Base-by-base conservation (phyloP, 2,113 vertebrate species). In the Albula glossodonta region DNA sequence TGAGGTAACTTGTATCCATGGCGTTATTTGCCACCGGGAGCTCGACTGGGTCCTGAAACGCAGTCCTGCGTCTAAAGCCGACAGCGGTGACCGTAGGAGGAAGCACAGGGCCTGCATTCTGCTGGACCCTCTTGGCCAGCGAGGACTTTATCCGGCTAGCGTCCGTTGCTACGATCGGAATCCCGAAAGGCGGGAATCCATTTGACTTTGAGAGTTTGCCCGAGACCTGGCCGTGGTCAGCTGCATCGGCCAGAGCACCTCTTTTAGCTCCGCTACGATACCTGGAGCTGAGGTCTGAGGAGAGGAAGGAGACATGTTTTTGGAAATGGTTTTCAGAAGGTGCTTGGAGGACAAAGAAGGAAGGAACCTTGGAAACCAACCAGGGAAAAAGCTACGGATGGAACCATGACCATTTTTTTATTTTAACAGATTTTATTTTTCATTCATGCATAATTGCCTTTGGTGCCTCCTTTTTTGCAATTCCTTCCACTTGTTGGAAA, bases 401-500 rank as follows among this genome's bases (percentile, higher is more conserved):
- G 77, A 83, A 83, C 48, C 79, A 70, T 70, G 6, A n/a, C n/a
- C 6, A 70, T 17, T 41, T 89, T 51, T 57, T 87, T 91, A 85
- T 89, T 57, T 87, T 83, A 41, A 41, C 31, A 41, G 31, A 41
- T 81, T 49, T 31, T 83, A 52, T 63, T 50, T 84, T 12, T 85
- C 50, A 87, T 91, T 91, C 92, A 92, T 94, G 91, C 91, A 90
- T 90, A 22, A 92, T 93, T 90, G 93, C 93, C 94, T 95, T 94
- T 90, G 90, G 93, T 95, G 95, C 94, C 94, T 95, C 91, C 89
- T 93, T 88, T 92, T 94, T 94, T 87, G 83, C 87, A 92, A 93
- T 94, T 95, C 94, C 94, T 95, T 95, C 93, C 53, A 91, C 94
- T 94, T 94, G 89, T 92, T 88, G 90, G 86, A 93, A 92, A 90